Evolutionary conservation across 1,140 invertebrate genomes (phyloP).

Genomic region (Anoplophora glabripennis): DNA sequence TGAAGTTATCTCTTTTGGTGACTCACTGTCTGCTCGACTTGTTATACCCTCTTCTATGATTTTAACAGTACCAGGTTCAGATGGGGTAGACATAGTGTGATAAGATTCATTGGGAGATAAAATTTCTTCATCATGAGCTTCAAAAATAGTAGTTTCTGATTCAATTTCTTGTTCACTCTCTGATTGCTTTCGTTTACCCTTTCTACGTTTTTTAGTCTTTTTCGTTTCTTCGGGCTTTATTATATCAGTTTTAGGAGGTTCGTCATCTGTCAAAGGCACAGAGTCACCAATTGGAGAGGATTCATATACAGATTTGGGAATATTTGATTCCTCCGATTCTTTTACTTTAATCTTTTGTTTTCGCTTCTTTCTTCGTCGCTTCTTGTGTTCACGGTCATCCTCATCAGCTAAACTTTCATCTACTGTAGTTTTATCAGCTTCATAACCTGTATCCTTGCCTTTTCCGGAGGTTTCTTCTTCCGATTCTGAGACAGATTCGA

Average conservation of each 20-base stretch:
- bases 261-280: constrained; percentile 43
- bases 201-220: constrained; percentile 39
- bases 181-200: constrained; percentile 21
- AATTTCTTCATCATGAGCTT: constrained; percentile 44
- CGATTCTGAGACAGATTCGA: constrained; percentile 51
- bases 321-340: constrained; percentile 48
- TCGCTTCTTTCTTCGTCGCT: constrained; percentile 54
- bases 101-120: constrained; percentile 53
- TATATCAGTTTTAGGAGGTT: constrained; percentile 32
- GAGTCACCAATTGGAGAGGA: constrained; percentile 40
- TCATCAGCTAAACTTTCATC: constrained; percentile 53
- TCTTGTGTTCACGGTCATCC: constrained; percentile 43
- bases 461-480: constrained; percentile 44
- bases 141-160: constrained; percentile 31
- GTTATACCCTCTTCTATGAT: constrained; percentile 61
- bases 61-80: constrained; percentile 58
- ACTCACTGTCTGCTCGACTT: constrained; percentile 48
- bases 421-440: constrained; percentile 58
- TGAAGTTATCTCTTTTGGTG: constrained; percentile 46
- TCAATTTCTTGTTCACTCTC: constrained; percentile 40
- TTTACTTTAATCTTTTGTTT: constrained; percentile 53
- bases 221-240: constrained; percentile 50
- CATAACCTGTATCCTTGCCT: constrained; percentile 54
- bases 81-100: constrained; percentile 56
- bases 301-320: constrained; percentile 48